phyloP scores from a whole-genome alignment of 2,888 invertebrate genomes.

The Leptarthrus brevirostris region DNA sequence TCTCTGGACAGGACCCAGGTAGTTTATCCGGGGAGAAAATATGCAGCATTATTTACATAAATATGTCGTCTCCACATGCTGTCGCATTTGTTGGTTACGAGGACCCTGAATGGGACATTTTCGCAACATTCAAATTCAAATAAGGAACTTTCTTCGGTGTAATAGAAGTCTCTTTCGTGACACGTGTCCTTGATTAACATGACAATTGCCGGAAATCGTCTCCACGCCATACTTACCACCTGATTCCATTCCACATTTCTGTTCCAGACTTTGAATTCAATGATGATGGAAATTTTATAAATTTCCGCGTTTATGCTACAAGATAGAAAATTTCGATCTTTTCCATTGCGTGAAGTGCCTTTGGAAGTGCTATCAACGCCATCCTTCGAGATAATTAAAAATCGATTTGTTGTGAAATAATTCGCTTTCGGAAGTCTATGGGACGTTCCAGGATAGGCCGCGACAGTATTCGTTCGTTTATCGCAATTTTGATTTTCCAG shows the following conservation, averaged over 20 bases:
- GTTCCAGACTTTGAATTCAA: neutral
- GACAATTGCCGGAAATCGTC: constrained; percentile 30
- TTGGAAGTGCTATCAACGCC: neutral
- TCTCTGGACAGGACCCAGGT: neutral
- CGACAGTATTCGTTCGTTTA: neutral
- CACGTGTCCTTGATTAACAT: constrained; percentile 43
- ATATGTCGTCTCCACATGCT: constrained; percentile 39
- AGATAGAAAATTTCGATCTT: neutral
- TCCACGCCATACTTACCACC: neutral
- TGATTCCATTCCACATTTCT: neutral
- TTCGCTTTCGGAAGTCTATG: neutral
- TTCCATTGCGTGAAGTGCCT: constrained; percentile 3
- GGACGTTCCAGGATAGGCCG: no score
- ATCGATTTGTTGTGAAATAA: constrained; percentile 27
- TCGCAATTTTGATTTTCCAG: neutral
- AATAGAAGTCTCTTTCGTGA: constrained; percentile 4
- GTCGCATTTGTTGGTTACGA: constrained; percentile 7
- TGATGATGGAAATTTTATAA: constrained; percentile 23
- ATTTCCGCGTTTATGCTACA: constrained; percentile 32
- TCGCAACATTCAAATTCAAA: constrained; percentile 44
- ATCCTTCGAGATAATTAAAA: constrained; percentile 12
- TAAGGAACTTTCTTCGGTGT: constrained; percentile 27
- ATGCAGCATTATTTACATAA: constrained; percentile 38
- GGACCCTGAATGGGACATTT: neutral
- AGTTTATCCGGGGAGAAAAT: constrained; percentile 17